Percentiles rank a stretch among this genome's conserved stretches.
phyloP scores from a whole-genome alignment of 2,797 vertebrate species.

The Mergus octosetaceus region DNA sequence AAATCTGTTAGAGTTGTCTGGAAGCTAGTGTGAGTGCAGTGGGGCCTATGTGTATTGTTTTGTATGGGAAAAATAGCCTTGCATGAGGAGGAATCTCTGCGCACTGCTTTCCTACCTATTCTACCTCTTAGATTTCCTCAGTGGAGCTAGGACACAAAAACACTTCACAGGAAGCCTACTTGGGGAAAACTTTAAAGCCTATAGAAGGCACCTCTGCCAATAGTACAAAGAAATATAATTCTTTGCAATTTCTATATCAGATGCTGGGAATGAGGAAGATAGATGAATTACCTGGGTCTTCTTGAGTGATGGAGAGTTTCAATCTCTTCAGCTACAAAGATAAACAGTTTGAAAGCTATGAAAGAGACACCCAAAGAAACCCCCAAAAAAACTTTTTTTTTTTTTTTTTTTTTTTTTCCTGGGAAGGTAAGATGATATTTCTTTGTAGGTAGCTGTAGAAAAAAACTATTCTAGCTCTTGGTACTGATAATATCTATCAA shows the following conservation, averaged over 20 bases:
- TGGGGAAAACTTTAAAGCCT: neutral
- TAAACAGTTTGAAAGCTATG: conserved; percentile 56
- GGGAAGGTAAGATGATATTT: conserved; percentile 40
- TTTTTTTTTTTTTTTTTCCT: conserved; percentile 42
- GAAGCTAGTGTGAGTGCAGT: neutral
- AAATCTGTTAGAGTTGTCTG: neutral
- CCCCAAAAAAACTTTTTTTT: conserved; percentile 6
- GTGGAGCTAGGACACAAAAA: neutral
- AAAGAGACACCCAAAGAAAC: conserved; percentile 24
- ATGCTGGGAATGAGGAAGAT: conserved; percentile 51
- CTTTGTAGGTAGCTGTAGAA: neutral
- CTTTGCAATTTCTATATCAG: neutral
- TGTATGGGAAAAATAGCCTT: neutral
- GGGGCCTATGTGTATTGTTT: neutral
- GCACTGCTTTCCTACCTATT: neutral
- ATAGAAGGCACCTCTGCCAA: neutral
- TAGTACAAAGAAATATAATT: neutral
- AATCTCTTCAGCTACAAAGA: conserved; percentile 11
- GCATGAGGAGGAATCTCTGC: neutral
- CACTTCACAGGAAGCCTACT: neutral
- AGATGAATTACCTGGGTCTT: conserved; percentile 60
- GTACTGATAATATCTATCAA: neutral
- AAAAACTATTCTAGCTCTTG: neutral
- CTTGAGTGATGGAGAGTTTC: conserved; percentile 62
- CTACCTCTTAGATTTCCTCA: neutral